Conservation (phyloP, 2,888 invertebrate species). For the Thymelicus acteon region DNA sequence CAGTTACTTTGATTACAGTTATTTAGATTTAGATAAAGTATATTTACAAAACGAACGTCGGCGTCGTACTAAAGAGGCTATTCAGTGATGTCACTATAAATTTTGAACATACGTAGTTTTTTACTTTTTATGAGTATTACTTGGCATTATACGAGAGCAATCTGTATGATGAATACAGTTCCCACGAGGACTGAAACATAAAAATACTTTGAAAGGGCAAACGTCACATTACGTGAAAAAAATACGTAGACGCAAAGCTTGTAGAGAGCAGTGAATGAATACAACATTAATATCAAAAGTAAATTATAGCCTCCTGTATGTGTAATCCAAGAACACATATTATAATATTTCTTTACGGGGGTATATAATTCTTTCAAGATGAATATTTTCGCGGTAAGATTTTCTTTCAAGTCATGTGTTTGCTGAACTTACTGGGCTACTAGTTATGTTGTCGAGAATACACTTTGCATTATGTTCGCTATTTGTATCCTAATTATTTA, state of each 20-base stretch:
- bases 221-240: slow-evolving; percentile 10
- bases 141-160: slow-evolving; percentile 25
- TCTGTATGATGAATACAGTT: slow-evolving; percentile 13
- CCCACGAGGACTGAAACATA: slow-evolving; percentile 8
- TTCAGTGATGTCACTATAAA: background rate
- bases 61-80: background rate
- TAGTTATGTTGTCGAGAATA: too few relatives aligned
- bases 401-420: slow-evolving; percentile 1
- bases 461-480: too few relatives aligned
- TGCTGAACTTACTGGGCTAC: too few relatives aligned
- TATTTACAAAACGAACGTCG: background rate
- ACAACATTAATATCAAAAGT: slow-evolving; percentile 10
- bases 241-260: slow-evolving; percentile 5
- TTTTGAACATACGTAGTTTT: background rate
- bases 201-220: slow-evolving; percentile 21
- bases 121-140: slow-evolving; percentile 13
- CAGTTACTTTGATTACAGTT: too few relatives aligned
- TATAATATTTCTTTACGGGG: slow-evolving; percentile 1
- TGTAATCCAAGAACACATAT: background rate
- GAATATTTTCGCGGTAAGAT: slow-evolving; percentile 3
- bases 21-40: background rate
- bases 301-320: background rate
- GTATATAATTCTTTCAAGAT: background rate
- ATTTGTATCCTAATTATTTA: too few relatives aligned
- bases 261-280: slow-evolving; percentile 8